These are phyloP conservation scores for Acanthurus leucopareius DNA, from an alignment of 2,797 vertebrate species.

Conservation along the genomic window DNA sequence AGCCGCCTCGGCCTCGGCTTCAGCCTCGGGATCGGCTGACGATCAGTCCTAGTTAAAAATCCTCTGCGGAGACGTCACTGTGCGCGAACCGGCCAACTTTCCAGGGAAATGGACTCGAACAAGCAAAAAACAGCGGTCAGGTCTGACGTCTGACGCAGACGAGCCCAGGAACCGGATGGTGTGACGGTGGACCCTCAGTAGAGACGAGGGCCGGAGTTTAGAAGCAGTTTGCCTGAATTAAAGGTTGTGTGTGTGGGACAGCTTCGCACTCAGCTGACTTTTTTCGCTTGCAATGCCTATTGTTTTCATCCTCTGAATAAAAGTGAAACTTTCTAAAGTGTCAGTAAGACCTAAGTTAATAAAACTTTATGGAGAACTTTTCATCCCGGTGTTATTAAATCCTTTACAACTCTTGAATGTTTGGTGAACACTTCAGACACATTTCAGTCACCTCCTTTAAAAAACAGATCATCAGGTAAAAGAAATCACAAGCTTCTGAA, in stretches of 20 bases:
- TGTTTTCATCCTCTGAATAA: constrained; percentile 55
- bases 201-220: constrained; percentile 28
- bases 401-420: neutral
- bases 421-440: neutral
- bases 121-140: constrained; percentile 10
- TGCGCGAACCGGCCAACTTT: constrained; percentile 14
- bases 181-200: constrained; percentile 1
- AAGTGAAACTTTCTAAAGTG: constrained; percentile 57
- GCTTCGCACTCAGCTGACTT: constrained; percentile 24
- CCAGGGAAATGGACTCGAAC: constrained; percentile 28
- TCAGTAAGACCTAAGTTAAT: constrained; percentile 54
- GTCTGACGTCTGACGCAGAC: constrained; percentile 29
- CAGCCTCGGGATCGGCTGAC: constrained; percentile 11
- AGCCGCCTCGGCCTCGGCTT: neutral
- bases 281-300: constrained; percentile 45
- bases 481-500: too few species aligned
- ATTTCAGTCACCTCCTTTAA: neutral
- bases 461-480: neutral
- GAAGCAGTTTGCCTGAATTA: constrained; percentile 22
- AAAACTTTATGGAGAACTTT: constrained; percentile 67
- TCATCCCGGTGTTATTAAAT: constrained; percentile 26
- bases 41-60: constrained; percentile 51
- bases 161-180: neutral
- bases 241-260: constrained; percentile 31
- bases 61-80: neutral